Conservation (phyloP, 2,888 invertebrate genomes). For the Euplagia quadripunctaria region DNA sequence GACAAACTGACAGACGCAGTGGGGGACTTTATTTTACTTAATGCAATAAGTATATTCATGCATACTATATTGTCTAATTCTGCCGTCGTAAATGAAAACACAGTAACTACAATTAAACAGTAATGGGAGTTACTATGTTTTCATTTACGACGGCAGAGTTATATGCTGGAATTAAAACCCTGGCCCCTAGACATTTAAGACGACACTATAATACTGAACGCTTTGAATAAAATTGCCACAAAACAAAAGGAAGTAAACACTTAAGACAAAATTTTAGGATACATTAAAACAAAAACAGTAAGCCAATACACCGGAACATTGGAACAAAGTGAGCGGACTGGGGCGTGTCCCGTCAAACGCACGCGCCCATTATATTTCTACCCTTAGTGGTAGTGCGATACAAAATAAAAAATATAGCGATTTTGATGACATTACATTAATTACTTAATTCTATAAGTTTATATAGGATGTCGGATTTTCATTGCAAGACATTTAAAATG, state of each 20-base stretch:
- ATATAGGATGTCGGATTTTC: background rate
- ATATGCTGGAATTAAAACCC: too few species aligned
- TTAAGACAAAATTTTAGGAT: background rate
- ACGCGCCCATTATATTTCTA: constrained; percentile 73
- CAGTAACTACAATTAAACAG: too few species aligned
- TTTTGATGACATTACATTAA: background rate
- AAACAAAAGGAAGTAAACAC: background rate
- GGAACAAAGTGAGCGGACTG: constrained; percentile 67
- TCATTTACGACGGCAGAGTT: too few species aligned
- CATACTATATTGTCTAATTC: too few species aligned
- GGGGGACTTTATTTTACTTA: too few species aligned
- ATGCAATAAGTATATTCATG: too few species aligned
- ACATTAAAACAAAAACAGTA: constrained; percentile 43
- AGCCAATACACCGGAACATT: constrained; percentile 71
- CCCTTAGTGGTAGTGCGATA: constrained; percentile 48
- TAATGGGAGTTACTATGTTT: too few species aligned
- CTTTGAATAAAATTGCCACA: background rate
- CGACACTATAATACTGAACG: too few species aligned
- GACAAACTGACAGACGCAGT: too few species aligned
- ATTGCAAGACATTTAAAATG: too few species aligned
- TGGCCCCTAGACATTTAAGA: too few species aligned
- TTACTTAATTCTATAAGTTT: background rate
- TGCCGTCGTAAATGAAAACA: too few species aligned
- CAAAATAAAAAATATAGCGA: constrained; percentile 46
- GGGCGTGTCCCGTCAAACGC: constrained; percentile 79